Percentiles rank a stretch among this genome's conserved stretches.
Evolutionary conservation across 2,113 vertebrate species (phyloP).

Genomic region (Scomber colias): DNA sequence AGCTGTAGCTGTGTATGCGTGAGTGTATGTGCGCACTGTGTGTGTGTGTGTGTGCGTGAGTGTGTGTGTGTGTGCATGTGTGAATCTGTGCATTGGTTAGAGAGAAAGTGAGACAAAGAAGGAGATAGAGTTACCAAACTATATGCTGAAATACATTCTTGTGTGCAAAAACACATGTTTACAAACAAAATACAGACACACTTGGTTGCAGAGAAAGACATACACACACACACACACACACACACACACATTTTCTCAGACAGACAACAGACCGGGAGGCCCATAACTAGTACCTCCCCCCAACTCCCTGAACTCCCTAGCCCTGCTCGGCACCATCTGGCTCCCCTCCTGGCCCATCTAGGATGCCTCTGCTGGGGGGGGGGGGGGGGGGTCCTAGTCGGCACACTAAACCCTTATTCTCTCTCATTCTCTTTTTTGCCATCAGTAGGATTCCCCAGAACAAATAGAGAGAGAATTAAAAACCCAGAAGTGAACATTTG

Average conservation of each 20-base stretch:
- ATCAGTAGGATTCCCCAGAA: conserved; percentile 62
- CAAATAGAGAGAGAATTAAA: conserved; percentile 42
- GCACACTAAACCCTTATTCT: conserved; percentile 41
- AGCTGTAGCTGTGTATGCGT: no score
- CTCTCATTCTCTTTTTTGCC: conserved; percentile 18
- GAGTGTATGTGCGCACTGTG: not conserved
- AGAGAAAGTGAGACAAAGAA: conserved; percentile 13
- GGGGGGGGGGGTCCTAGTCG: conserved; percentile 31
- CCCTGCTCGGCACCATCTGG: conserved; percentile 81
- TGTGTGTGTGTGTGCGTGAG: not conserved
- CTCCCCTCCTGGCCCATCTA: conserved; percentile 76
- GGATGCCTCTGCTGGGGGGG: conserved; percentile 68
- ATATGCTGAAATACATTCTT: conserved; percentile 29
- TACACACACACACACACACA: conserved; percentile 19
- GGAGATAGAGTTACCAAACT: conserved; percentile 4
- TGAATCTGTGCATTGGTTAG: not conserved
- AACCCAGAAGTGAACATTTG: conserved; percentile 44
- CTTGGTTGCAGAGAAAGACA: conserved; percentile 15
- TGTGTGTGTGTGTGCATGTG: not conserved
- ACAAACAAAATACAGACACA: conserved; percentile 49
- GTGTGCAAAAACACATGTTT: conserved; percentile 22
- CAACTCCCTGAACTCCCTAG: conserved; percentile 71
- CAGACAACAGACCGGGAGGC: conserved; percentile 69
- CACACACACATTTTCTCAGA: conserved; percentile 57
- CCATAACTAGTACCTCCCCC: conserved; percentile 62